Percentiles rank a stretch among this genome's conserved stretches.
Conservation (phyloP, 1,140 invertebrate genomes). For the Drosophila fuyamai region DNA sequence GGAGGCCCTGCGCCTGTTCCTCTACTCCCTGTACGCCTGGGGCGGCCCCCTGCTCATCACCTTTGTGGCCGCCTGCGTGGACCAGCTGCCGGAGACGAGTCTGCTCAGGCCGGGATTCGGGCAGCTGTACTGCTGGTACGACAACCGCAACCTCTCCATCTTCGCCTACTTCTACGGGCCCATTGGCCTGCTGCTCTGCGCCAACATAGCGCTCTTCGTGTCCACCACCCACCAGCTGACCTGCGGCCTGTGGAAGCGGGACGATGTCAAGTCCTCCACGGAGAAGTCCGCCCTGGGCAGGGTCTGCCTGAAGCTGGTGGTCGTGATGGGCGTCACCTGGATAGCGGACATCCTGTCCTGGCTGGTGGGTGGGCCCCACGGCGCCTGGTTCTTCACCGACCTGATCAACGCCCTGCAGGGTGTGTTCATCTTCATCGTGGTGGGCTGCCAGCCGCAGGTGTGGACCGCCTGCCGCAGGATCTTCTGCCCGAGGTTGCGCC, state of each 20-base stretch:
- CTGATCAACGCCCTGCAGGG: slow-evolving; percentile 93
- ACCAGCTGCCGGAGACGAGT: slow-evolving; percentile 85
- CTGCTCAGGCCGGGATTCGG: slow-evolving; percentile 90
- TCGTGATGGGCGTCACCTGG: slow-evolving; percentile 95
- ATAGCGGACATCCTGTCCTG: slow-evolving; percentile 91
- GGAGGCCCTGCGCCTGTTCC: slow-evolving; percentile 90
- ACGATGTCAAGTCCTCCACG: slow-evolving; percentile 93
- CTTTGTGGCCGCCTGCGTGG: slow-evolving; percentile 89
- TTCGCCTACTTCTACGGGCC: slow-evolving; percentile 93
- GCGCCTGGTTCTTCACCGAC: slow-evolving; percentile 92
- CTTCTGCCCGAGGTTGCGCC: slow-evolving; percentile 86
- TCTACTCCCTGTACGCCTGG: slow-evolving; percentile 93
- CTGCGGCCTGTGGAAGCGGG: slow-evolving; percentile 93
- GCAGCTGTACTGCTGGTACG: slow-evolving; percentile 91
- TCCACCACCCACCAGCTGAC: slow-evolving; percentile 93
- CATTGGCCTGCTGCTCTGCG: slow-evolving; percentile 90
- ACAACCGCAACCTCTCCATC: slow-evolving; percentile 90
- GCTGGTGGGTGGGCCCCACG: slow-evolving; percentile 90
- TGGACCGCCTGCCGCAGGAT: slow-evolving; percentile 89
- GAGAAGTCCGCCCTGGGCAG: slow-evolving; percentile 91
- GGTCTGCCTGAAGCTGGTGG: slow-evolving; percentile 92
- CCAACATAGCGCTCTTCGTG: slow-evolving; percentile 91
- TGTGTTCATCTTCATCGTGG: slow-evolving; percentile 95
- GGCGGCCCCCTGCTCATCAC: slow-evolving; percentile 91
- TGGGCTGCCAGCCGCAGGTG: slow-evolving; percentile 94